These are phyloP conservation scores for Liodrosophila aerea DNA, from an alignment of 2,888 invertebrate genomes.

Conservation along the genomic window DNA sequence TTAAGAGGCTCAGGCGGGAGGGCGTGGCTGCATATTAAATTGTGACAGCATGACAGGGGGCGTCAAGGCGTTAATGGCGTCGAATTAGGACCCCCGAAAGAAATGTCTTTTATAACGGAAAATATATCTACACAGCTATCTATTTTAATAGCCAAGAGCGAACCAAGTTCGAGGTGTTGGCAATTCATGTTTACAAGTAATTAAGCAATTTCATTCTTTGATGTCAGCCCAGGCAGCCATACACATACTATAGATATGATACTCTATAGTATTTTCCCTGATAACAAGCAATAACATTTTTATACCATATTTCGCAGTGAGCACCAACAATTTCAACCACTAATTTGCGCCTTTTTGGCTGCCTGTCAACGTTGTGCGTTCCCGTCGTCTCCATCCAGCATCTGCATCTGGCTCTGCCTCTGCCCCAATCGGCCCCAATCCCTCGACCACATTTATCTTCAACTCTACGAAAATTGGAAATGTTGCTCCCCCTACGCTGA, in stretches of 20 bases:
- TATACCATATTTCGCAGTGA: no score
- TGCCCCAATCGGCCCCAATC: background rate
- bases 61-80: slow-evolving; percentile 70
- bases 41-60: slow-evolving; percentile 27
- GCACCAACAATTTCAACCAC: slow-evolving; percentile 31
- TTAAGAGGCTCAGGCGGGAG: slow-evolving; percentile 54
- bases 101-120: slow-evolving; percentile 14
- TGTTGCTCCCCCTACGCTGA: slow-evolving; percentile 32
- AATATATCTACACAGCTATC: slow-evolving; percentile 49
- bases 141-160: background rate
- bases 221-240: slow-evolving; percentile 37
- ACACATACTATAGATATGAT: no score
- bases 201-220: slow-evolving; percentile 71
- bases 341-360: slow-evolving; percentile 57
- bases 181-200: slow-evolving; percentile 76
- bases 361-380: slow-evolving; percentile 36
- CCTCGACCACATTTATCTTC: slow-evolving; percentile 46
- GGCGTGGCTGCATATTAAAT: slow-evolving; percentile 62
- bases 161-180: slow-evolving; percentile 58
- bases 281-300: background rate
- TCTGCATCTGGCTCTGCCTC: slow-evolving; percentile 26
- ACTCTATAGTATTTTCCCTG: slow-evolving; percentile 36
- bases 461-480: slow-evolving; percentile 27
- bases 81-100: slow-evolving; percentile 44
- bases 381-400: slow-evolving; percentile 12